Percentiles rank a stretch among this genome's conserved stretches.
Evolutionary conservation across 2,113 vertebrate genomes (phyloP).

Genomic region (Anarrhichthys ocellatus): DNA sequence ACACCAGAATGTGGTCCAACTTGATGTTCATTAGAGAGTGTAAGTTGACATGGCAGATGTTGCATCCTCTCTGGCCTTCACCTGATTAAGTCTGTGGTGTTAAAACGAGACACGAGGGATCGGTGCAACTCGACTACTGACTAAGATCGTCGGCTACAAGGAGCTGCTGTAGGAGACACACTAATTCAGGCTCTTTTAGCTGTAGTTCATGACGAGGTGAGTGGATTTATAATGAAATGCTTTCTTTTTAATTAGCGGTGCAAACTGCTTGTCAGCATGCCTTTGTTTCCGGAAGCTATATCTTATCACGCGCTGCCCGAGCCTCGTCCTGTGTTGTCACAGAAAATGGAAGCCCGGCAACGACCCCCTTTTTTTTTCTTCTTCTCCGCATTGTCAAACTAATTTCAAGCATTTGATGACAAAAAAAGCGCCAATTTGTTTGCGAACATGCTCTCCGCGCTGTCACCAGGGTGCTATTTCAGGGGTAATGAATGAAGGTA

Average conservation of each 20-base stretch:
- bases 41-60: constrained; percentile 59
- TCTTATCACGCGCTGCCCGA: constrained; percentile 35
- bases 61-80: constrained; percentile 60
- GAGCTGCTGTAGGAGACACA: constrained; percentile 56
- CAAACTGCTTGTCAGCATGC: constrained; percentile 55
- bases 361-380: neutral
- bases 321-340: constrained; percentile 37
- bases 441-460: constrained; percentile 39
- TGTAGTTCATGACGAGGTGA: constrained; percentile 56
- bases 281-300: constrained; percentile 51
- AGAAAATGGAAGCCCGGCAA: constrained; percentile 31
- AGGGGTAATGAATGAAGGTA: constrained; percentile 52
- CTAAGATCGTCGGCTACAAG: constrained; percentile 58
- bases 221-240: constrained; percentile 64
- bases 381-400: constrained; percentile 21
- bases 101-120: constrained; percentile 55
- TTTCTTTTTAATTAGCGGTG: constrained; percentile 68
- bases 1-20: constrained; percentile 31
- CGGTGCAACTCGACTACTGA: constrained; percentile 63
- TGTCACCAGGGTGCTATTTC: constrained; percentile 36
- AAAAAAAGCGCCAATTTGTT: constrained; percentile 59
- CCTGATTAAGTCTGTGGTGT: constrained; percentile 54
- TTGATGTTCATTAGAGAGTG: constrained; percentile 58
- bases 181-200: constrained; percentile 65
- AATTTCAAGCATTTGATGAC: constrained; percentile 48